Conservation (phyloP, 2,797 vertebrate genomes). For the Enteromius afrohamiltoni region DNA sequence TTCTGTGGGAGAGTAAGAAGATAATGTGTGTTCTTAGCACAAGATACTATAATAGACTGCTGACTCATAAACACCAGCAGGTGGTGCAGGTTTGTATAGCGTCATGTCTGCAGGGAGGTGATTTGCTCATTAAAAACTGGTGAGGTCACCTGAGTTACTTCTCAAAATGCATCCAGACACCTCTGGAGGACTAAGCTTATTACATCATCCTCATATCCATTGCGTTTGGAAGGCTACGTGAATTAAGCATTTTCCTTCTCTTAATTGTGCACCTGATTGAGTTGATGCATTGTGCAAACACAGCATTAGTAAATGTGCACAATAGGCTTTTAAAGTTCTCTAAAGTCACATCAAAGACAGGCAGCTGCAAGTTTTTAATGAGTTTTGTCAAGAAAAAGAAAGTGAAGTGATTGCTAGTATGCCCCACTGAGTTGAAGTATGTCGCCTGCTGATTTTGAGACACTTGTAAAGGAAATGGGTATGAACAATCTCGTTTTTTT, state of each 20-base stretch:
- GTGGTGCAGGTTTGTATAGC: conserved; percentile 25
- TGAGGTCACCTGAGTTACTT: conserved; percentile 48
- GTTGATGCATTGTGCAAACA: conserved; percentile 29
- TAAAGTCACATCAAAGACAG: conserved; percentile 28
- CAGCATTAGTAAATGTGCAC: conserved; percentile 24
- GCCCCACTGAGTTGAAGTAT: conserved; percentile 47
- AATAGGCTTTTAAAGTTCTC: conserved; percentile 38
- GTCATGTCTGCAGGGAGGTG: conserved; percentile 33
- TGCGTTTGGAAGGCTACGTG: conserved; percentile 12
- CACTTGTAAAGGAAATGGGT: conserved; percentile 2
- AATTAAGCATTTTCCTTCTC: conserved; percentile 1
- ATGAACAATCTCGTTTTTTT: neutral
- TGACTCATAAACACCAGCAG: conserved; percentile 46
- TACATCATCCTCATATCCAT: conserved; percentile 30
- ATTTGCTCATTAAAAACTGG: conserved; percentile 32
- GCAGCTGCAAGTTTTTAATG: conserved; percentile 58
- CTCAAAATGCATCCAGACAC: conserved; percentile 10
- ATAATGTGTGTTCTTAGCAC: conserved; percentile 19
- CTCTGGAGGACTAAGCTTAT: neutral
- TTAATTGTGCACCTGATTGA: conserved; percentile 21
- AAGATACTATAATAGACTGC: conserved; percentile 13
- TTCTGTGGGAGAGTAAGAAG: conserved; percentile 16
- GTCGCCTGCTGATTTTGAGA: conserved; percentile 26
- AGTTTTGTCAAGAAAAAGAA: conserved; percentile 48
- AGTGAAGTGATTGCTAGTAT: conserved; percentile 55